phyloP scores from a whole-genome alignment of 2,113 vertebrate species.

The Varanus komodoensis region DNA sequence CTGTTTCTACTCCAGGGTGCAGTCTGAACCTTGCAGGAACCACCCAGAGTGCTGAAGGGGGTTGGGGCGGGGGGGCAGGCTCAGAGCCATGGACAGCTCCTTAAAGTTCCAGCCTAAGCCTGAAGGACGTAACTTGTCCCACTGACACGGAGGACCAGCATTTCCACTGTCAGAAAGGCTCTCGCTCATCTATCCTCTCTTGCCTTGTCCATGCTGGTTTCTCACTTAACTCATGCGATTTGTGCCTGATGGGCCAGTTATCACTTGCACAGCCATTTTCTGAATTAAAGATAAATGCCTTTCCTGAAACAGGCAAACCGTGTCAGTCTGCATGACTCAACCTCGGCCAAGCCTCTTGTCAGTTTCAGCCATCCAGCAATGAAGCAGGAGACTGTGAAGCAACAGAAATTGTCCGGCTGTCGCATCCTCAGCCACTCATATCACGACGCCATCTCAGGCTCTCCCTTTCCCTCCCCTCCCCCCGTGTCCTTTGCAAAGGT shows the following conservation, averaged over 20 bases:
- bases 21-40: too few species aligned
- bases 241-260: not conserved
- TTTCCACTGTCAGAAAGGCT: too few species aligned
- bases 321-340: not conserved
- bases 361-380: not conserved
- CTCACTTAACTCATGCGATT: not conserved
- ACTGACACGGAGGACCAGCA: not conserved
- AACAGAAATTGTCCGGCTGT: not conserved
- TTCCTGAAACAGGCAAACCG: not conserved
- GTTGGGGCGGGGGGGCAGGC: not conserved
- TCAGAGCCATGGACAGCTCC: too few species aligned
- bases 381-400: not conserved
- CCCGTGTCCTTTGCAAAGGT: not conserved
- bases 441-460: accelerated
- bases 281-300: not conserved
- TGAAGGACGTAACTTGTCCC: not conserved
- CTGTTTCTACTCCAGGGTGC: too few species aligned
- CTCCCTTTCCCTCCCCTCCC: not conserved
- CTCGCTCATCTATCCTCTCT: too few species aligned
- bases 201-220: not conserved
- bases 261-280: not conserved
- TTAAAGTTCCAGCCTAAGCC: too few species aligned
- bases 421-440: not conserved
- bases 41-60: not conserved
- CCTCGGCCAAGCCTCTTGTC: not conserved